Conservation (phyloP, 2,888 invertebrate genomes). For the Conomelus anceps region DNA sequence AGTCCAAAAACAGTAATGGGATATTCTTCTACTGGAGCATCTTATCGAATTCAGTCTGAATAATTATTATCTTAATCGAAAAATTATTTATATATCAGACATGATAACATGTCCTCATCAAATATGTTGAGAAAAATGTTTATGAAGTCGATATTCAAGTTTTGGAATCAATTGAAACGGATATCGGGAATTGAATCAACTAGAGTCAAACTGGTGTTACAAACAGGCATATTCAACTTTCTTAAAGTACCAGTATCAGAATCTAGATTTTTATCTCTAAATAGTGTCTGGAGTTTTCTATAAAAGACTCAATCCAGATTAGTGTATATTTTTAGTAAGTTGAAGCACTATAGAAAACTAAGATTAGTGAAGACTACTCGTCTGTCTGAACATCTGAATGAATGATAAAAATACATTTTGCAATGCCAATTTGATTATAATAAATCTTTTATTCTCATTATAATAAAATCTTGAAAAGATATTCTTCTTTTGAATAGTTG, state of each 20-base stretch:
- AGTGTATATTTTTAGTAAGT: not conserved
- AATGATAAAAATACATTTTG: too few relatives aligned
- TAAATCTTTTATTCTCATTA: too few relatives aligned
- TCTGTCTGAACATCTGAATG: too few relatives aligned
- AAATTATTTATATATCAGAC: too few relatives aligned
- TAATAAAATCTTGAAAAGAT: too few relatives aligned
- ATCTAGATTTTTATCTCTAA: not conserved
- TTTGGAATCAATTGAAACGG: not conserved
- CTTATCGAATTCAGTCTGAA: too few relatives aligned
- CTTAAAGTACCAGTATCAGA: not conserved
- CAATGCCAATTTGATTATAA: too few relatives aligned
- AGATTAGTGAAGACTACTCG: not conserved
- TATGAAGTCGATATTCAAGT: not conserved
- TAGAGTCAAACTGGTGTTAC: not conserved
- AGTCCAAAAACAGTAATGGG: too few relatives aligned
- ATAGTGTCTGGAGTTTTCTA: not conserved
- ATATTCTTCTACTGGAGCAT: too few relatives aligned
- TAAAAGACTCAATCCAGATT: not conserved
- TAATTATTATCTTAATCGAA: too few relatives aligned
- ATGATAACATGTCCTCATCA: too few relatives aligned
- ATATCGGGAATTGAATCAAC: not conserved
- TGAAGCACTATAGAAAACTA: not conserved
- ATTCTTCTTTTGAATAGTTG: too few relatives aligned
- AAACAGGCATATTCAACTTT: not conserved
- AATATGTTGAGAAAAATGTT: not conserved